Base-by-base conservation (phyloP, 1,140 invertebrate species). In the Steinernema feltiae region DNA sequence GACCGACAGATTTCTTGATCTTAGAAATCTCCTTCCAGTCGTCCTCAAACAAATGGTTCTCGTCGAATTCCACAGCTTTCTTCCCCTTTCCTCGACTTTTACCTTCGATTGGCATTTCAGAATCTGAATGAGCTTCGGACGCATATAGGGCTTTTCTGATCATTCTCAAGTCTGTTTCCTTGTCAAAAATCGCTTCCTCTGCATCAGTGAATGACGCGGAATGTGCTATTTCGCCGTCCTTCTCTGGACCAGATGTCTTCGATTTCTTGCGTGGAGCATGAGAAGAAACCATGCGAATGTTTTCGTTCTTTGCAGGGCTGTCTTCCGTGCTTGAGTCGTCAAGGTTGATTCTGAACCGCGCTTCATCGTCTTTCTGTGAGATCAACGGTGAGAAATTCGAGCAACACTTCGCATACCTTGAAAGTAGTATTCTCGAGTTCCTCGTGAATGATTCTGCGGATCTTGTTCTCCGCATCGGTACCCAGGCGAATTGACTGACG, bases 41-140 rank as follows among this genome's bases (percentile, higher is more conserved):
- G 32, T 78, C 35, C n/a, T 80, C 31, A 27, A 53, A 80, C 32
- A 76, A 32, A 15, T 80, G 78, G 17, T 69, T 30, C 32, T 46
- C 79, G 32, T 72, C 79, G 18, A 78, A 41, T 21, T 69, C 31
- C 35, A 76, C 75, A 0, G 35, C 21, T 32, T 41, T 74, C 71
- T 32, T 27, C 17, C 30, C 48, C 30, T 74, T n/a, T 76, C 17
- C 48, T 27, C 21, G 69, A 53, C n/a, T 41, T 35, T 70, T n/a
- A n/a, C 70, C 53, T 0, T 69, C 69, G 1, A 7, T 63, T 21
- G 53, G 53, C 53, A 63, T 63, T 27, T 63, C 53, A 12, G 53
- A 63, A 27, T 63, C 53, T 27, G 53, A 63, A 21, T 63, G 53
- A 12, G 53, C 53, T 21, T 63, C 53, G 3, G 53, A 63, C 7